Evolutionary conservation across 1,140 invertebrate genomes (phyloP).

Genomic region (Tetraneura akinire): DNA sequence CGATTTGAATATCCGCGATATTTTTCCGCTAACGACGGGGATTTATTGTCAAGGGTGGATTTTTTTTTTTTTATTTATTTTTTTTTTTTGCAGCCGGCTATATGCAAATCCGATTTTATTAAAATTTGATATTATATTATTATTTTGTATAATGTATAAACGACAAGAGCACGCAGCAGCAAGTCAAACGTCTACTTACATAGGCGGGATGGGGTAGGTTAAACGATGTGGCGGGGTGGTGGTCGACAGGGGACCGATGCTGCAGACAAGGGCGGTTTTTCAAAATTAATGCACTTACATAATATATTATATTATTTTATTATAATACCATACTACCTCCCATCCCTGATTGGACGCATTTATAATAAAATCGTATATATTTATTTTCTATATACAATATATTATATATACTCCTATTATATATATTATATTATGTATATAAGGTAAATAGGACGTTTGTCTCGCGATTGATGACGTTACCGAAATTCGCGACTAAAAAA

Average conservation of each 20-base stretch:
- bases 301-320: conserved; percentile 3
- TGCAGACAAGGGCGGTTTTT: conserved; percentile 7
- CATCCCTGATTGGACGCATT: too few relatives aligned
- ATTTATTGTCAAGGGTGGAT: conserved; percentile 38
- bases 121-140: conserved; percentile 33
- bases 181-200: conserved; percentile 12
- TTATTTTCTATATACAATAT: too few relatives aligned
- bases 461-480: conserved; percentile 10
- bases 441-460: too few relatives aligned
- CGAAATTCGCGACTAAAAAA: neutral
- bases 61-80: conserved; percentile 5
- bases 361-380: too few relatives aligned
- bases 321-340: neutral
- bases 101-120: conserved; percentile 46
- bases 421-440: too few relatives aligned
- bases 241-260: neutral
- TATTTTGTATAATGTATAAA: neutral
- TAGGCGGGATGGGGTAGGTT: neutral
- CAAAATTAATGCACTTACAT: conserved; percentile 26
- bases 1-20: conserved; percentile 38
- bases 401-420: too few relatives aligned
- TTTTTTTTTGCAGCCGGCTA: conserved; percentile 27
- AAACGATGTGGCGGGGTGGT: neutral
- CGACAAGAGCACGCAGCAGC: conserved; percentile 26
- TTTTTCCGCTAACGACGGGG: conserved; percentile 24